Base-by-base conservation (phyloP, 1,140 invertebrate species). In the Anastatus disparis region DNA sequence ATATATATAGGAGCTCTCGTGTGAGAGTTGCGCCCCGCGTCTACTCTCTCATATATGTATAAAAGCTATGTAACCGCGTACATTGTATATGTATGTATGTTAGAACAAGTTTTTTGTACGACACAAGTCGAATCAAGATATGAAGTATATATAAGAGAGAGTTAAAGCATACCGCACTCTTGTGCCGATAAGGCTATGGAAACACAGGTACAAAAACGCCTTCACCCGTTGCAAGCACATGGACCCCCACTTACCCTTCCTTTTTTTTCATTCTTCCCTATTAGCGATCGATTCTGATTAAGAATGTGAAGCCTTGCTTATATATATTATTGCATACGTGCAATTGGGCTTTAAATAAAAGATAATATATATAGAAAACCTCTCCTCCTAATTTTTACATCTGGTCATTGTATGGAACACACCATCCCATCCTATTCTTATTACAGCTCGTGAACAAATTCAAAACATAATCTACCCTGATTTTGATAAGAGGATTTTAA, bases 171-270 rank as follows among this genome's bases (percentile, higher is more conserved):
- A 52, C 56, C 44, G 46, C 31, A 2, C 1, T 12, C 40, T 6
- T 38, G 2, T 40, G 24, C 13, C 26, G 67, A 61, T 69, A 42
- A 69, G 12, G 12, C 9, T 9, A 22, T 53, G 58, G 62, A 65
- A 65, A 71, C 61, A 65, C 42, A 46, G 38, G 70, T 65, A 71
- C 17, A 46, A 40, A 48, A 58, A 65, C 70, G 70, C 70, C 70
- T 66, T 27, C 10, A n/a, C 24, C 48, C 17, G 31, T 12, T n/a
- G n/a, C n/a, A n/a, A n/a, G n/a, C n/a, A n/a, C n/a, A n/a, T n/a
- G n/a, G n/a, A n/a, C n/a, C n/a, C n/a, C n/a, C n/a, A n/a, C n/a
- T n/a, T n/a, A n/a, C n/a, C n/a, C n/a, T n/a, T n/a, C n/a, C n/a
- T n/a, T n/a, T n/a, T 35, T 13, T 6, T 50, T 68, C 52, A 53